Conservation (phyloP, 2,888 invertebrate genomes). For the Plebejus argus region DNA sequence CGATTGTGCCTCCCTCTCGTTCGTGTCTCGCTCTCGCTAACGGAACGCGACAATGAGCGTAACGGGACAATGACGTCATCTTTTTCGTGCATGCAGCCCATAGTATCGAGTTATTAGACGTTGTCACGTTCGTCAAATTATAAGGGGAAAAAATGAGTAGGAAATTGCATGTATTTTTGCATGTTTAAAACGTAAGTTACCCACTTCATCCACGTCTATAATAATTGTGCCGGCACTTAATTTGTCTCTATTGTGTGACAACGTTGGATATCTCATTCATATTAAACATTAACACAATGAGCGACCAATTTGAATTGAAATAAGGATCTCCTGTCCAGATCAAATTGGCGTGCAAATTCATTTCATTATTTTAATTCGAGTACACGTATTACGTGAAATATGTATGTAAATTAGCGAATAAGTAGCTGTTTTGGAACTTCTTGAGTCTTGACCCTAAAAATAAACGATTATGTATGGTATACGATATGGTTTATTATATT, state of each 20-base stretch:
- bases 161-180: too few species aligned
- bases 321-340: slow-evolving; percentile 36
- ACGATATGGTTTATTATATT: too few species aligned
- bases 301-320: slow-evolving; percentile 49
- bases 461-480: too few species aligned
- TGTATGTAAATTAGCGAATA: background rate
- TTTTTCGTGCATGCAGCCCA: too few species aligned
- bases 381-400: background rate
- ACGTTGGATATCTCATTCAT: slow-evolving; percentile 67
- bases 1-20: too few species aligned
- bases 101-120: too few species aligned
- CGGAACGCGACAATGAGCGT: too few species aligned
- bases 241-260: slow-evolving; percentile 43
- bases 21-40: too few species aligned
- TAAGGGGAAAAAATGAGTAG: too few species aligned
- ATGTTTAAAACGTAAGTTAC: too few species aligned
- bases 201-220: background rate
- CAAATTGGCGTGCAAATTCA: slow-evolving; percentile 1
- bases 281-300: slow-evolving; percentile 60
- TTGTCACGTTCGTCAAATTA: too few species aligned
- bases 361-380: background rate
- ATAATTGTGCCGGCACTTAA: background rate
- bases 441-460: background rate
- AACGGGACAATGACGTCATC: too few species aligned
- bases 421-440: background rate